Base-by-base conservation (phyloP, 2,113 vertebrate species). In the Microtus richardsoni region DNA sequence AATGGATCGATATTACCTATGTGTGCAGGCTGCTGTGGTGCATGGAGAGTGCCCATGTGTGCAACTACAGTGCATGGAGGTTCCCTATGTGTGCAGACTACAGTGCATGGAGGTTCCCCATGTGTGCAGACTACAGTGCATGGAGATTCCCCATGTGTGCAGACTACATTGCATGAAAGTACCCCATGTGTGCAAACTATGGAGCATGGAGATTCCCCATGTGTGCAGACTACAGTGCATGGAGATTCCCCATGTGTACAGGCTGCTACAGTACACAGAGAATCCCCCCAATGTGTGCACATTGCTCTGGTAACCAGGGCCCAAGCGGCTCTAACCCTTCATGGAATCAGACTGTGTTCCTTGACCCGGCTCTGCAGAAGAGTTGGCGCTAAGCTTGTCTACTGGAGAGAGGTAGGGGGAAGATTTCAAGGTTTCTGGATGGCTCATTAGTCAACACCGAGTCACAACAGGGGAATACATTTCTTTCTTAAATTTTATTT, bases 401-500 rank as follows among this genome's bases (percentile, higher is more conserved):
- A 33, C 9, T 28, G 24, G 39, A 41, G 80, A 21, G 2, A 82
- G 39, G 22, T 33, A 13, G 54, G 16, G 49, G 28, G 11, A 6
- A 5, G 8, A 73, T 62, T 36, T 62, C 0, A 60, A 26, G 8
- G 7, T 39, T 41, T 28, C 30, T 12, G 19, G 4, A 83, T 28
- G 3, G 44, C 19, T 44, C 4, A 21, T 54, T 74, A 33, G 68
- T 22, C 16, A 66, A 44, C 4, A 93, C 17, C 47, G 33, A 86
- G 10, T 92, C 26, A 88, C 10, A 70, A 54, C 47, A 77, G 10
- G 2, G 28, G 19, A 54, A 30, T 49, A 47, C 30, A 80, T 91
- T 71, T 73, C 14, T 68, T 41, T 74, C 47, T 83, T 86, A 70
- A 80, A 60, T 75, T 70, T 11, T 52, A 52, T 80, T 75, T 93